phyloP scores from a whole-genome alignment of 2,113 vertebrate genomes.

The Dasyornis broadbenti region DNA sequence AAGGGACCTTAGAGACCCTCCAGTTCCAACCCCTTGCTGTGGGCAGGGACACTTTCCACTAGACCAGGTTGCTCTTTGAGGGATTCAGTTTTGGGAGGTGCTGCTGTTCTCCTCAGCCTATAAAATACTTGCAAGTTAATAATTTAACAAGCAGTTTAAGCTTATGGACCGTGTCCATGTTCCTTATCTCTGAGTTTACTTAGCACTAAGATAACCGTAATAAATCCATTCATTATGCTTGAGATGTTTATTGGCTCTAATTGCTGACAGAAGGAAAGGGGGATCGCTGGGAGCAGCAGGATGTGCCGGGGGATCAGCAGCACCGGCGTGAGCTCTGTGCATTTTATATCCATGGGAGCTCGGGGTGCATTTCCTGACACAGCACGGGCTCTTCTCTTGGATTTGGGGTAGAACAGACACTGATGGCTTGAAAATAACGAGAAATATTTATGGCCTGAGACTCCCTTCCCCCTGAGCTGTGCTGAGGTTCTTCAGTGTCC shows the following conservation, averaged over 20 bases:
- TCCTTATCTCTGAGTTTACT: conserved; percentile 12
- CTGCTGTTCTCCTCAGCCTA: background rate
- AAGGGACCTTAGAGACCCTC: background rate
- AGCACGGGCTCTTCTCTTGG: rapidly evolving
- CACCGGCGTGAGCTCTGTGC: rapidly evolving
- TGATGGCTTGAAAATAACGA: background rate
- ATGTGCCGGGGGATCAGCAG: background rate
- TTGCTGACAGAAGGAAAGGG: background rate
- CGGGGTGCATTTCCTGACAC: background rate
- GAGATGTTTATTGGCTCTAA: background rate
- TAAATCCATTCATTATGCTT: background rate
- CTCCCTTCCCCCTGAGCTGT: background rate
- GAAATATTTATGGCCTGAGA: background rate
- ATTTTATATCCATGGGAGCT: rapidly evolving
- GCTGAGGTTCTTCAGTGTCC: rapidly evolving
- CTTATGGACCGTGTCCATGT: background rate
- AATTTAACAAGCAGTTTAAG: background rate
- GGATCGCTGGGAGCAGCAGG: background rate
- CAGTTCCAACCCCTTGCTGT: background rate
- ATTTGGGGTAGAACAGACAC: background rate
- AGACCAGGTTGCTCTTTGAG: background rate
- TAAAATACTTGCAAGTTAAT: background rate
- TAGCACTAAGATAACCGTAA: background rate
- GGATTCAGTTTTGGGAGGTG: background rate
- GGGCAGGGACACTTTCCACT: background rate